A percentile compares a stretch with the other conserved stretches of the same genome.
Evolutionary conservation across 2,113 vertebrate genomes (phyloP).

Genomic region (Erpornis zantholeuca): DNA sequence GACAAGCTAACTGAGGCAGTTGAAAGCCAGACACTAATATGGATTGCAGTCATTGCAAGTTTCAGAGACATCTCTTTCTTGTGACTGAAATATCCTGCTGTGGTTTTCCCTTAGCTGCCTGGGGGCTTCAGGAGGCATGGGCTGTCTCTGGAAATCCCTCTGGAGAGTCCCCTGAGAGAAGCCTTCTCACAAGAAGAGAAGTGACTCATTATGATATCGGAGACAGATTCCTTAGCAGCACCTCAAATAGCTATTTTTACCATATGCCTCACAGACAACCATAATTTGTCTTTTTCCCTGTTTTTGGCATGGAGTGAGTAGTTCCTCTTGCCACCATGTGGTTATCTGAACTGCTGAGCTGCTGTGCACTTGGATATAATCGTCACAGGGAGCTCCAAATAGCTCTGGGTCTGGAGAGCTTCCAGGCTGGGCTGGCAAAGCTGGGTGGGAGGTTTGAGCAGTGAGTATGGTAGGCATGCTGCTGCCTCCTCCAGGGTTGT

Average conservation of each 20-base stretch:
- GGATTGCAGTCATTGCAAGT: background rate
- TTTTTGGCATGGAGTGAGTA: background rate
- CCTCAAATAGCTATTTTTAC: background rate
- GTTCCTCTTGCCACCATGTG: background rate
- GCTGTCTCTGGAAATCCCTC: background rate
- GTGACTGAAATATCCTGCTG: background rate
- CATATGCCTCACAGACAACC: background rate
- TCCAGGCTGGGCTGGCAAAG: background rate
- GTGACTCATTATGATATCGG: background rate
- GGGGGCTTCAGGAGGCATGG: background rate
- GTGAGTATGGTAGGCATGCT: background rate
- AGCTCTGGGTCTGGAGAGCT: background rate
- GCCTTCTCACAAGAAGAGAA: background rate
- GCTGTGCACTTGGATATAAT: background rate
- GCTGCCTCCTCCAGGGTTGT: background rate
- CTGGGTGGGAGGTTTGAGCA: background rate
- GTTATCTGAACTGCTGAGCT: background rate
- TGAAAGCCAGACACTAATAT: background rate
- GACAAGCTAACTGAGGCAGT: background rate
- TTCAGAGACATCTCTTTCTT: background rate
- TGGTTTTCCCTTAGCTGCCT: background rate
- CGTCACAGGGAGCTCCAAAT: background rate
- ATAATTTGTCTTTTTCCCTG: background rate
- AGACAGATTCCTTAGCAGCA: background rate
- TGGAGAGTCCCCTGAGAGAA: background rate